Evolutionary conservation across 2,113 vertebrate species (phyloP).

Genomic region (Callospermophilus lateralis): DNA sequence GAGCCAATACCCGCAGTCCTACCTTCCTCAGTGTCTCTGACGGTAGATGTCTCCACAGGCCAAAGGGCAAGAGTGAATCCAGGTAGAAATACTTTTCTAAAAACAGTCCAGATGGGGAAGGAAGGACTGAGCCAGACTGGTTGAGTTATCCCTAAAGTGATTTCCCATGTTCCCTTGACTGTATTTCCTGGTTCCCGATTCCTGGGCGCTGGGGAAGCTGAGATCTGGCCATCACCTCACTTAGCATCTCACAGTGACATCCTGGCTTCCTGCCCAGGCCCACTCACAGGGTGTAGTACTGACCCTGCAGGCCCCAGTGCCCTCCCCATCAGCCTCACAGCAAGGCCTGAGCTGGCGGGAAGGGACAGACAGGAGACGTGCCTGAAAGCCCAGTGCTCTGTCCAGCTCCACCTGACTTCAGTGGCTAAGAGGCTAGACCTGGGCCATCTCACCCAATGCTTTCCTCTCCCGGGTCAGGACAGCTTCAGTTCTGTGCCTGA

Average conservation of each 20-base stretch:
- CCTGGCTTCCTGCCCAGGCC: constrained; percentile 63
- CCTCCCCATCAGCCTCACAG: neutral
- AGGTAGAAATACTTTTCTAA: neutral
- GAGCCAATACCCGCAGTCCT: neutral
- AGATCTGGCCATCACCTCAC: constrained; percentile 28
- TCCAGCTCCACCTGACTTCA: neutral
- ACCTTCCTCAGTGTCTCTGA: neutral
- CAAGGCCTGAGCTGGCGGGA: neutral
- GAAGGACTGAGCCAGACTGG: neutral
- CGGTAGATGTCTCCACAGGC: constrained; percentile 1
- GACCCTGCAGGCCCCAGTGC: constrained; percentile 10
- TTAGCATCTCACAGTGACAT: constrained; percentile 59
- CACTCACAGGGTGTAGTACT: constrained; percentile 28
- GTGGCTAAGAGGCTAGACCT: neutral
- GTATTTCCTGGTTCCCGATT: constrained; percentile 52
- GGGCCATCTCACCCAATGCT: neutral
- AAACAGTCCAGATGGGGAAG: neutral
- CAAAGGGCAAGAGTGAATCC: neutral
- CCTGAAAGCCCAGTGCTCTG: neutral
- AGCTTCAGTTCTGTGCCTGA: neutral
- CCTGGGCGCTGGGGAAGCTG: neutral
- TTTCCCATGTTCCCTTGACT: neutral
- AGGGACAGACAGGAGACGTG: neutral
- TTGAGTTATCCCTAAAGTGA: neutral
- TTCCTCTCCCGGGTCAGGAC: neutral